Percentiles rank a stretch among this genome's conserved stretches.
These are phyloP conservation scores for Mormyrops boulengeri DNA, from an alignment of 2,797 vertebrate genomes.

Conservation along the genomic window DNA sequence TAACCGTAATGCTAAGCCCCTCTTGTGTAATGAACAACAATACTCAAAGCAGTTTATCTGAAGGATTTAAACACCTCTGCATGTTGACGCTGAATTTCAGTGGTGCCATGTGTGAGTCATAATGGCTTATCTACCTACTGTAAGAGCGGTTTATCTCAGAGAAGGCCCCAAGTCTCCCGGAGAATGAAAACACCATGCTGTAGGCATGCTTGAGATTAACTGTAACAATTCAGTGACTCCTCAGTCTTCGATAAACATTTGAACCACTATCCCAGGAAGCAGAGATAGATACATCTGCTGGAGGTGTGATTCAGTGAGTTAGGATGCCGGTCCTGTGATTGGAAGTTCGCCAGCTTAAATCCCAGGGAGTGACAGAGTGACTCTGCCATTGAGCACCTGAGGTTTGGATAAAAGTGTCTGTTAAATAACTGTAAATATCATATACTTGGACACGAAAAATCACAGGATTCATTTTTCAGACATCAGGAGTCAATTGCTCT, in stretches of 20 bases:
- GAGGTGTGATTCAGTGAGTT: background rate
- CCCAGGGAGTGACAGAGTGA: background rate
- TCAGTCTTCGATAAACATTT: background rate
- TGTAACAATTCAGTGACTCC: background rate
- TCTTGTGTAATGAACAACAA: background rate
- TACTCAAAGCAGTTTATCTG: background rate
- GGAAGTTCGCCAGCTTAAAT: background rate
- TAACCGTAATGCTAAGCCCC: background rate
- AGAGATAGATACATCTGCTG: background rate
- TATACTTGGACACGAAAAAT: background rate
- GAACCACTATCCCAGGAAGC: background rate
- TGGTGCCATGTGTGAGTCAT: background rate
- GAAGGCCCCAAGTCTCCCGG: background rate
- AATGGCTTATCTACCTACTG: background rate
- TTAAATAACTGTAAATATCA: background rate
- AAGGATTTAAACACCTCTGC: background rate
- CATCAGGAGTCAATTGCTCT: background rate
- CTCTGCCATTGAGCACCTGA: background rate
- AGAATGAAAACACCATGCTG: background rate
- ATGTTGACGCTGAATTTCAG: too few relatives aligned
- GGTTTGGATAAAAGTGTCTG: background rate
- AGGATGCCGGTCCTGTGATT: background rate
- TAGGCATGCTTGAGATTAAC: background rate
- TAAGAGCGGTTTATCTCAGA: background rate
- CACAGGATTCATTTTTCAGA: background rate